These are phyloP conservation scores for Luperina nickerlii DNA, from an alignment of 2,888 invertebrate genomes.

Conservation along the genomic window DNA sequence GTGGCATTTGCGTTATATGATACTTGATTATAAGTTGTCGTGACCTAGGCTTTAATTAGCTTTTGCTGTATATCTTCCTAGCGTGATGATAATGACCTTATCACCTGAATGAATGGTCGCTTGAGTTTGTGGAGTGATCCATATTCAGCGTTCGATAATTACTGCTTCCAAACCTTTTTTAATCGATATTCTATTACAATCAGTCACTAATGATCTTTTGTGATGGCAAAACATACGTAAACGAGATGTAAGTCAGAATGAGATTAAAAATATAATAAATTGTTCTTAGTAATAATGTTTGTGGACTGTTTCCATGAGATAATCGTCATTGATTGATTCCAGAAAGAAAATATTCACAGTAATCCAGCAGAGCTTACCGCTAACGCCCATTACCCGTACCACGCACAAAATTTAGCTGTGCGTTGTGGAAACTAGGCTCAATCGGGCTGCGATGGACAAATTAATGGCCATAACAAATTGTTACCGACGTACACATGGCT, in stretches of 20 bases:
- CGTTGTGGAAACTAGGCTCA: conserved; percentile 76
- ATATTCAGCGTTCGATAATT: neutral
- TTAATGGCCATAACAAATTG: conserved; percentile 81
- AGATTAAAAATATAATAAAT: neutral
- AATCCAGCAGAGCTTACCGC: conserved; percentile 8
- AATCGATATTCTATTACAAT: neutral
- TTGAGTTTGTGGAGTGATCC: neutral
- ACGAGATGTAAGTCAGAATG: too few species aligned
- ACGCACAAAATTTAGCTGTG: conserved; percentile 68
- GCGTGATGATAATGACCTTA: neutral
- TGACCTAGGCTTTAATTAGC: conserved; percentile 23
- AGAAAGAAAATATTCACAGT: neutral
- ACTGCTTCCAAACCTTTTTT: neutral
- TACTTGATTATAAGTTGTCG: conserved; percentile 31
- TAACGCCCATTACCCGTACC: conserved; percentile 62
- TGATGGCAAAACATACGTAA: too few species aligned
- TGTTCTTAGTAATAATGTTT: neutral
- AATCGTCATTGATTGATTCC: neutral
- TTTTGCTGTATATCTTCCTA: neutral
- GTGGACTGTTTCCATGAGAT: neutral
- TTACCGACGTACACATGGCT: conserved; percentile 68
- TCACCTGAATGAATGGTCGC: neutral
- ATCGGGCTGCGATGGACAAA: conserved; percentile 72
- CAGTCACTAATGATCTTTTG: neutral
- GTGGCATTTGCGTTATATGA: conserved; percentile 43